A percentile compares a stretch with the other conserved stretches of the same genome.
Conservation (phyloP, 2,888 invertebrate genomes). For the Lysandra bellargus region DNA sequence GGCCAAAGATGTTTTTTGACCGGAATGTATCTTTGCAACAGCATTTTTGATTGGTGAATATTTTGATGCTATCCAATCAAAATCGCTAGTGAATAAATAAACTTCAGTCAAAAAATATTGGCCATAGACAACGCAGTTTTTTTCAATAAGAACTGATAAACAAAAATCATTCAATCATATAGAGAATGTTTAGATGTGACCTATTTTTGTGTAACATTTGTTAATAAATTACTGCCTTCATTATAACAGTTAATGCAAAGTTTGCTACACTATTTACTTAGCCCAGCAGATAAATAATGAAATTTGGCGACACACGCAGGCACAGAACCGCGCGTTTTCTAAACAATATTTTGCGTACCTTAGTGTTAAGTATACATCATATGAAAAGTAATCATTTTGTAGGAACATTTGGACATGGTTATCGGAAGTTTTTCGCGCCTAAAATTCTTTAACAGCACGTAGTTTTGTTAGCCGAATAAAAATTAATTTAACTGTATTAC, state of each 20-base stretch:
- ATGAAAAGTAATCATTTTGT: conserved; percentile 18
- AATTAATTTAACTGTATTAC: conserved; percentile 44
- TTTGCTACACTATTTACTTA: background rate
- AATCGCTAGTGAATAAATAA: too few species aligned
- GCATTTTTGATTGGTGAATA: background rate
- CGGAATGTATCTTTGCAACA: background rate
- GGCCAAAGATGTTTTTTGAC: background rate
- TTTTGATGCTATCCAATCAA: too few species aligned
- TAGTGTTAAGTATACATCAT: conserved; percentile 6
- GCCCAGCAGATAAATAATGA: background rate
- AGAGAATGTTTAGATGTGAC: background rate
- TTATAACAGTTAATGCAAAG: background rate
- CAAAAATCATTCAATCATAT: background rate
- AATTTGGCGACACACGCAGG: background rate
- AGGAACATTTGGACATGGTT: conserved; percentile 18
- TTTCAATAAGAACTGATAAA: too few species aligned
- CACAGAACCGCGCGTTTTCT: background rate
- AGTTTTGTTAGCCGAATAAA: conserved; percentile 17
- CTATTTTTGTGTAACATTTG: conserved; percentile 15
- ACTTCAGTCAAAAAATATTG: too few species aligned
- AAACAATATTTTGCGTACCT: background rate
- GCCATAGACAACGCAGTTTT: background rate
- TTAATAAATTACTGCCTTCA: background rate
- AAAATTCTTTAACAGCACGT: background rate
- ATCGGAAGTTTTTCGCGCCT: conserved; percentile 1